These are phyloP conservation scores for Shinisaurus crocodilurus DNA, from an alignment of 2,113 vertebrate species.

Conservation along the genomic window DNA sequence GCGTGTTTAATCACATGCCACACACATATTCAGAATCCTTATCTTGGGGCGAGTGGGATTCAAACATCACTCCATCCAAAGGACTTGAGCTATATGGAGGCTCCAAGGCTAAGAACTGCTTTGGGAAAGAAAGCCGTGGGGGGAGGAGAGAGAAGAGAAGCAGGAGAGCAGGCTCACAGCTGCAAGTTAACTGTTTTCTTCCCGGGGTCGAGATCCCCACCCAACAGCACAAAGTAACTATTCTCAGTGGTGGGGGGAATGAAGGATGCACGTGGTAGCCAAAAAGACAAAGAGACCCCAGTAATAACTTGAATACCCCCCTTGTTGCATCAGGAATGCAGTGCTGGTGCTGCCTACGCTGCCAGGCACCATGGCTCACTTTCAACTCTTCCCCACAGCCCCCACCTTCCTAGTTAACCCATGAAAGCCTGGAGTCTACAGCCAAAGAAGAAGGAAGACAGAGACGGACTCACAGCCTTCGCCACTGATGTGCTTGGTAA, in stretches of 20 bases:
- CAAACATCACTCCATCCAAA: slow-evolving; percentile 80
- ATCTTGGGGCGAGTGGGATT: slow-evolving; percentile 69
- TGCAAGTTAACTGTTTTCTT: slow-evolving; percentile 21
- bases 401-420: slow-evolving; percentile 6
- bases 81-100: not conserved
- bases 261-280: fast-evolving
- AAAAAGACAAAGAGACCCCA: fast-evolving
- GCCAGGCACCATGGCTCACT: slow-evolving; percentile 18
- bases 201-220: not conserved
- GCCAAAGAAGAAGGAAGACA: fast-evolving
- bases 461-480: slow-evolving; percentile 89
- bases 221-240: not conserved
- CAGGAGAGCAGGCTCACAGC: slow-evolving; percentile 4
- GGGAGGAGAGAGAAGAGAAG: not conserved
- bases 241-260: not conserved
- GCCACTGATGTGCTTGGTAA: slow-evolving; percentile 91
- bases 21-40: slow-evolving; percentile 77
- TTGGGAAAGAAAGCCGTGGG: fast-evolving
- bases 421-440: not conserved
- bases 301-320: fast-evolving
- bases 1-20: slow-evolving; percentile 67
- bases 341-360: not conserved
- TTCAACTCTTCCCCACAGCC: not conserved
- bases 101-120: not conserved
- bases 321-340: not conserved